Percentiles rank a stretch among this genome's conserved stretches.
These are phyloP conservation scores for Spodoptera picta DNA, from an alignment of 2,888 invertebrate genomes.

Conservation along the genomic window DNA sequence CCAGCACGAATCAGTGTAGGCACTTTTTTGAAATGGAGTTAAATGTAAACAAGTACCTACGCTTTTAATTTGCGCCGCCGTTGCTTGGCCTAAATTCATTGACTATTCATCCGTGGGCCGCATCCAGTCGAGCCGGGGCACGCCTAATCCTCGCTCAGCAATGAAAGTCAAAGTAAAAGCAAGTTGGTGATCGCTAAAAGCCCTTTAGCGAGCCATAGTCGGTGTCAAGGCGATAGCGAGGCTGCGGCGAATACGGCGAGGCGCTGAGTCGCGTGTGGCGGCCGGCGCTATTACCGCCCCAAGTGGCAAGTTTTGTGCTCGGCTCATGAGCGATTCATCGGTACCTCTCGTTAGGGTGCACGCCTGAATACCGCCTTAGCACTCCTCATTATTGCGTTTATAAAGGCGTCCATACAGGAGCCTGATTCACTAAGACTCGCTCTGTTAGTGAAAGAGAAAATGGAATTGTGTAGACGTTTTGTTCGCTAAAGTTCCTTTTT, in stretches of 20 bases:
- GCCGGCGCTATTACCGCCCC: slow-evolving; percentile 69
- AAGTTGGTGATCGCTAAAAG: slow-evolving; percentile 80
- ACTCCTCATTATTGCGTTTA: slow-evolving; percentile 88
- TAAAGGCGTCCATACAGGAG: slow-evolving; percentile 85
- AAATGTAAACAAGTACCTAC: slow-evolving; percentile 52
- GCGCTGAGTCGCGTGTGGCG: slow-evolving; percentile 52
- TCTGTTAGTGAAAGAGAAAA: slow-evolving; percentile 85
- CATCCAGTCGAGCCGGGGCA: slow-evolving; percentile 74
- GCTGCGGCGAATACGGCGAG: slow-evolving; percentile 19
- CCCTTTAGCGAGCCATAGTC: slow-evolving; percentile 76
- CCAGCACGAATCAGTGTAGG: slow-evolving; percentile 19
- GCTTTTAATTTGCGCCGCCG: slow-evolving; percentile 60
- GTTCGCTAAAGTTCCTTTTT: slow-evolving; percentile 79
- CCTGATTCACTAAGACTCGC: slow-evolving; percentile 85
- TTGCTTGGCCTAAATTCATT: slow-evolving; percentile 77
- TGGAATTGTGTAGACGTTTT: slow-evolving; percentile 86
- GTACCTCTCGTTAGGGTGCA: slow-evolving; percentile 82
- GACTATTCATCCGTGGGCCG: slow-evolving; percentile 78
- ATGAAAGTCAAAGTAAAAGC: slow-evolving; percentile 81
- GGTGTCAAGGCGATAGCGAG: slow-evolving; percentile 50
- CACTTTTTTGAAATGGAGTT: slow-evolving; percentile 44
- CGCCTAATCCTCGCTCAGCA: slow-evolving; percentile 73
- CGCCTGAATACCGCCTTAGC: slow-evolving; percentile 85
- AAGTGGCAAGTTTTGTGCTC: slow-evolving; percentile 86
- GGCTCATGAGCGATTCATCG: slow-evolving; percentile 86